Percentiles rank a stretch among this genome's conserved stretches.
These are phyloP conservation scores for Drosophila takahashii DNA, from an alignment of 1,140 invertebrate species.

Conservation along the genomic window DNA sequence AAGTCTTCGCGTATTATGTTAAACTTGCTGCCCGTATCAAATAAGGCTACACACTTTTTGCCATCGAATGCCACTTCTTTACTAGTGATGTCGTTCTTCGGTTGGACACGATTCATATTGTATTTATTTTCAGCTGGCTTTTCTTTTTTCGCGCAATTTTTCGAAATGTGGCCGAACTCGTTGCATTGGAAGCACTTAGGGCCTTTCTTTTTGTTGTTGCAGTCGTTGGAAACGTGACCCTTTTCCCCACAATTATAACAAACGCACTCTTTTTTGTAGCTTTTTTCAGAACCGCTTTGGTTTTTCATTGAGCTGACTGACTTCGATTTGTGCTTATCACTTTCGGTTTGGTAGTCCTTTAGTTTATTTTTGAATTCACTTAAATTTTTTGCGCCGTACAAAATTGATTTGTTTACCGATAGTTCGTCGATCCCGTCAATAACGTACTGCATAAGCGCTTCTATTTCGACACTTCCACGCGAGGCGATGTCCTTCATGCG, in stretches of 20 bases:
- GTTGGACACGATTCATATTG: background rate
- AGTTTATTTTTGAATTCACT: too few species aligned
- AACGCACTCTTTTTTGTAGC: too few species aligned
- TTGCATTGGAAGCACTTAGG: slow-evolving; percentile 1
- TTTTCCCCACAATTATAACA: too few species aligned
- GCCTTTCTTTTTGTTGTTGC: slow-evolving; percentile 1
- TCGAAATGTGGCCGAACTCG: slow-evolving; percentile 1
- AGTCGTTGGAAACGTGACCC: too few species aligned
- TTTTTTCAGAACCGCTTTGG: too few species aligned
- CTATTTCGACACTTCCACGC: too few species aligned
- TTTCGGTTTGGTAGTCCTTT: too few species aligned
- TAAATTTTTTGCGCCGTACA: too few species aligned
- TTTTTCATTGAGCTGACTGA: too few species aligned
- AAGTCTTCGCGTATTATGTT: background rate
- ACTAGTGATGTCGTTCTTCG: background rate
- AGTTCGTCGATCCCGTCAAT: background rate
- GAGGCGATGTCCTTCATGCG: too few species aligned
- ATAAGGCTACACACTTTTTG: background rate
- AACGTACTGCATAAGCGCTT: too few species aligned
- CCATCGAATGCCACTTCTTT: slow-evolving; percentile 5
- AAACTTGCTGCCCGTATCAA: background rate
- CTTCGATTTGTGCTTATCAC: too few species aligned
- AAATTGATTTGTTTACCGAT: background rate
- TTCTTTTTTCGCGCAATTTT: background rate
- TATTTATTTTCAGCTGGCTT: background rate